Evolutionary conservation across 2,113 vertebrate genomes (phyloP).

Genomic region (Vireo altiloquus): DNA sequence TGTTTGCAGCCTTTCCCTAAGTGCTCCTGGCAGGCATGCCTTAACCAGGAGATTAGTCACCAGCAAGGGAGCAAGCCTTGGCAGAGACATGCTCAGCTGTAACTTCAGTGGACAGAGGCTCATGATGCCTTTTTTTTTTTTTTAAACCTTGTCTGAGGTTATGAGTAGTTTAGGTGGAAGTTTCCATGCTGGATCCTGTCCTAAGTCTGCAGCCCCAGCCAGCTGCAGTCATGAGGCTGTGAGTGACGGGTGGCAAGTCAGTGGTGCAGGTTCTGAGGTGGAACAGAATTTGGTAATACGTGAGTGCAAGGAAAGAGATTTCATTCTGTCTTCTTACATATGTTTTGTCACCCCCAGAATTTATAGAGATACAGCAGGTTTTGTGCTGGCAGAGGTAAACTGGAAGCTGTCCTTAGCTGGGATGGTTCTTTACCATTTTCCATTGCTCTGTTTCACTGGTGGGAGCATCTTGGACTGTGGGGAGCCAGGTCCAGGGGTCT

Average conservation of each 20-base stretch:
- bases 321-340: neutral
- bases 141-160: neutral
- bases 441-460: neutral
- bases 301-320: neutral
- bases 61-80: neutral
- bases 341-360: neutral
- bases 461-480: neutral
- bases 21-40: neutral
- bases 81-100: neutral
- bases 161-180: neutral
- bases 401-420: neutral
- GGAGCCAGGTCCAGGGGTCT: neutral
- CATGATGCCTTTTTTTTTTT: neutral
- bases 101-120: neutral
- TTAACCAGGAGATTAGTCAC: neutral
- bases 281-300: neutral
- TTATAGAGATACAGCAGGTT: neutral
- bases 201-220: neutral
- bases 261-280: neutral
- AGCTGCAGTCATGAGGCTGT: neutral
- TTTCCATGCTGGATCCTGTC: conserved; percentile 24
- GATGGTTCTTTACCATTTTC: neutral
- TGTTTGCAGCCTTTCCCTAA: neutral
- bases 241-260: neutral
- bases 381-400: neutral